These are phyloP conservation scores for Nyctalus aviator DNA, from an alignment of 2,797 vertebrate genomes.

Conservation along the genomic window DNA sequence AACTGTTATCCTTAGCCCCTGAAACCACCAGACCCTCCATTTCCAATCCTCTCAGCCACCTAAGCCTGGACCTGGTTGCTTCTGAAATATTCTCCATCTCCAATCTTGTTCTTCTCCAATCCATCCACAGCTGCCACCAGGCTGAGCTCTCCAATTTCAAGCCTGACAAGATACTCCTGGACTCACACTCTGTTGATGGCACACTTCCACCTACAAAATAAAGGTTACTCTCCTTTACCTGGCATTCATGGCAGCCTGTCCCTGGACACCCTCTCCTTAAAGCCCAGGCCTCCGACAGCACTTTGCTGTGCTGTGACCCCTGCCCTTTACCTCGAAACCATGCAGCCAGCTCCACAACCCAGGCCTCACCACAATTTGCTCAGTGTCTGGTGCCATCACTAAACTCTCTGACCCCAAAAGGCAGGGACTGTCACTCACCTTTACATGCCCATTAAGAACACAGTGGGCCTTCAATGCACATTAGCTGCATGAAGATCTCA, in stretches of 20 bases:
- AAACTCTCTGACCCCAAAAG: background rate
- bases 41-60: background rate
- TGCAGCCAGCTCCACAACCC: background rate
- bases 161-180: background rate
- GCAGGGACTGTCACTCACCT: background rate
- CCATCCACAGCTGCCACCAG: background rate
- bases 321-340: background rate
- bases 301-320: background rate
- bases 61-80: background rate
- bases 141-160: background rate
- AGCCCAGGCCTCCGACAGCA: background rate
- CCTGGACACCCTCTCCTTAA: background rate
- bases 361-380: background rate
- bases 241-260: background rate
- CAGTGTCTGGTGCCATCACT: background rate
- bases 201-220: background rate
- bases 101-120: background rate
- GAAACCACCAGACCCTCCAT: background rate
- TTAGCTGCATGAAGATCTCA: background rate
- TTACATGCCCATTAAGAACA: accelerated
- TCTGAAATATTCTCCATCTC: background rate
- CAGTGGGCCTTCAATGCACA: accelerated
- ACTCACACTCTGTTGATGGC: background rate
- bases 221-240: background rate
- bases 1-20: background rate